Conservation (phyloP, 2,797 vertebrate genomes). For the Leucoraja ocellata region DNA sequence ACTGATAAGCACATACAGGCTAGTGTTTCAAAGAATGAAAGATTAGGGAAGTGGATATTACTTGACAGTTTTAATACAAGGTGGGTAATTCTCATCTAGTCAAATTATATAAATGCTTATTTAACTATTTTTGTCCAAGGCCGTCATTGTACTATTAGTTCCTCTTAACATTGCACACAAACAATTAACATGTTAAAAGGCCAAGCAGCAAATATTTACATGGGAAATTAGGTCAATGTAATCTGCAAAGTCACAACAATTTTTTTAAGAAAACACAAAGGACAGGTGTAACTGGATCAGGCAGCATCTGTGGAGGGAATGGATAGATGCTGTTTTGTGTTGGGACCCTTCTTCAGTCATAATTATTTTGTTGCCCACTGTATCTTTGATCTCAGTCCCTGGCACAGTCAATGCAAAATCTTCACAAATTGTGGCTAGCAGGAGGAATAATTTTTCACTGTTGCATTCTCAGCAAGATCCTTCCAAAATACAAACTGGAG, state of each 20-base stretch:
- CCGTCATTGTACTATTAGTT: too few species aligned
- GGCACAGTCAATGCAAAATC: background rate
- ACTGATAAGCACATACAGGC: background rate
- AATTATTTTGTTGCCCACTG: background rate
- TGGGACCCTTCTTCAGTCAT: too few species aligned
- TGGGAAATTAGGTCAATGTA: background rate
- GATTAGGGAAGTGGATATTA: background rate
- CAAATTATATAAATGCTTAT: too few species aligned
- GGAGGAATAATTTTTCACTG: background rate
- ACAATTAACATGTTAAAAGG: background rate
- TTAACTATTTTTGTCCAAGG: background rate
- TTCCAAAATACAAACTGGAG: background rate
- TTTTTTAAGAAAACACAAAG: too few species aligned
- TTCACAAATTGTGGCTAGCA: background rate
- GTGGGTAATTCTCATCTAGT: background rate
- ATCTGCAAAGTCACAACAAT: too few species aligned
- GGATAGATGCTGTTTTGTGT: too few species aligned
- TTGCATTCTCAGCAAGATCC: background rate
- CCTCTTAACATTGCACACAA: background rate
- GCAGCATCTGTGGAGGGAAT: too few species aligned
- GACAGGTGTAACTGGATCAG: too few species aligned
- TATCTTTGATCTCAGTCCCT: background rate
- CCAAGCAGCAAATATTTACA: background rate
- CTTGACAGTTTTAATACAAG: background rate
- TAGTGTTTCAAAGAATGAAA: background rate